Evolutionary conservation across 2,888 invertebrate species (phyloP).

Genomic region (Neoascia interrupta): DNA sequence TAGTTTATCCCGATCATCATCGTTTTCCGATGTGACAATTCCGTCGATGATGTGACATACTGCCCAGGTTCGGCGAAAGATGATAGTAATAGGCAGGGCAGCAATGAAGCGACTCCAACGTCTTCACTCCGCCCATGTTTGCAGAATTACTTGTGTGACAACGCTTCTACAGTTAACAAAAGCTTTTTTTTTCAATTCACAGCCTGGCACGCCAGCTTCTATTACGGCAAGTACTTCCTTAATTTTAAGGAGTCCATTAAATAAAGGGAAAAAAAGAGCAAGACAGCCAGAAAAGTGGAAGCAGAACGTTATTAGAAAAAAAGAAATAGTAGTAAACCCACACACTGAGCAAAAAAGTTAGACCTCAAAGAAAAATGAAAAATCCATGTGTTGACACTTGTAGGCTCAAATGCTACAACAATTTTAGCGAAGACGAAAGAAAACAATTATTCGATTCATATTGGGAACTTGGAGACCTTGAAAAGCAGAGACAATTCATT

Average conservation of each 20-base stretch:
- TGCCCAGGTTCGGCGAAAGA: background rate
- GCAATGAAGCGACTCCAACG: background rate
- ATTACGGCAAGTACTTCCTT: constrained; percentile 2
- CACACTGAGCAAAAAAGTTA: background rate
- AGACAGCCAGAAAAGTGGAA: constrained; percentile 38
- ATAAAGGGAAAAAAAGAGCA: constrained; percentile 1
- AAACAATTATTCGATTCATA: constrained; percentile 42
- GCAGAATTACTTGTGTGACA: constrained; percentile 3
- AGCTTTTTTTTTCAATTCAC: background rate
- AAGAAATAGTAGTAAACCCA: constrained; percentile 32
- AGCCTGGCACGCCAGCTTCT: background rate
- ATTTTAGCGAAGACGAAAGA: constrained; percentile 47
- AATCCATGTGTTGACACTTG: constrained; percentile 40
- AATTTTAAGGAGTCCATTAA: constrained; percentile 9
- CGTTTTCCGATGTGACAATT: background rate
- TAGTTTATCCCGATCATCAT: background rate
- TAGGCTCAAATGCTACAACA: constrained; percentile 35
- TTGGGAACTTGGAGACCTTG: constrained; percentile 51
- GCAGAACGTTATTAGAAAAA: constrained; percentile 37
- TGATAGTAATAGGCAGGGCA: background rate
- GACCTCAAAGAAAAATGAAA: constrained; percentile 61
- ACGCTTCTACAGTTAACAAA: constrained; percentile 4
- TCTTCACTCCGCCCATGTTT: background rate
- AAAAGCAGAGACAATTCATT: constrained; percentile 60
- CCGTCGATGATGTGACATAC: constrained; percentile 1